These are phyloP conservation scores for Onychorhynchus coronatus DNA, from an alignment of 2,113 vertebrate genomes.

Conservation along the genomic window DNA sequence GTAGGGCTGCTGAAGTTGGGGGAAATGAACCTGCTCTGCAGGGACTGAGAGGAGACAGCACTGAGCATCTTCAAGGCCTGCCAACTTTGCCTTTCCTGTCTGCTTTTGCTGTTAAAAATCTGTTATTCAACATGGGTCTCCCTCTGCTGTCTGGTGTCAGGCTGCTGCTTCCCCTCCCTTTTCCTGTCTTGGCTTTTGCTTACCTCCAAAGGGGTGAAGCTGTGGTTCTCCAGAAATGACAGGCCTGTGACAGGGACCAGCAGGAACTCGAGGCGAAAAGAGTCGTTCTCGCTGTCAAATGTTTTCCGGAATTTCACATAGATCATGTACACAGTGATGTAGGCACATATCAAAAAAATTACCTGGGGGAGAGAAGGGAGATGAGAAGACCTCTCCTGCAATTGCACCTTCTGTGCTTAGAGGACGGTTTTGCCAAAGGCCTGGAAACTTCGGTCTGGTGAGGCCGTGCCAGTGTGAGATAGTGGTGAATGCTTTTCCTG, in stretches of 20 bases:
- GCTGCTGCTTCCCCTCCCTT: not conserved
- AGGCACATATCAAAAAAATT: slow-evolving; percentile 88
- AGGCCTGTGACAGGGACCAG: slow-evolving; percentile 90
- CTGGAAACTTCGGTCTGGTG: not conserved
- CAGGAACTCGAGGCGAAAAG: slow-evolving; percentile 93
- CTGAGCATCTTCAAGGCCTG: not conserved
- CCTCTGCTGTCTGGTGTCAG: not conserved
- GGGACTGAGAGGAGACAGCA: not conserved
- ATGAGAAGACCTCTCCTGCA: not conserved
- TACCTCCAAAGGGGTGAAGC: slow-evolving; percentile 90
- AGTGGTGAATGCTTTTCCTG: not conserved
- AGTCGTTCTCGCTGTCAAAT: slow-evolving; percentile 86
- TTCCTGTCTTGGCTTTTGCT: not conserved
- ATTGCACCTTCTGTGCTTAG: not conserved
- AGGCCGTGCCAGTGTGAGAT: not conserved
- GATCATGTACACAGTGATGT: slow-evolving; percentile 90
- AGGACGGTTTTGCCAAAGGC: not conserved
- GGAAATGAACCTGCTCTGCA: not conserved
- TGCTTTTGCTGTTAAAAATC: not conserved
- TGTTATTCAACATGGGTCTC: not conserved
- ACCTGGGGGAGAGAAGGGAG: slow-evolving; percentile 72
- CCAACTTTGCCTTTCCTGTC: not conserved
- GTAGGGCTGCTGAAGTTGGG: not conserved
- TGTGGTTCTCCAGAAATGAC: slow-evolving; percentile 93
- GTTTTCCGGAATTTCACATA: slow-evolving; percentile 87